These are phyloP conservation scores for Apamea crenata DNA, from an alignment of 2,888 invertebrate species.

Conservation along the genomic window DNA sequence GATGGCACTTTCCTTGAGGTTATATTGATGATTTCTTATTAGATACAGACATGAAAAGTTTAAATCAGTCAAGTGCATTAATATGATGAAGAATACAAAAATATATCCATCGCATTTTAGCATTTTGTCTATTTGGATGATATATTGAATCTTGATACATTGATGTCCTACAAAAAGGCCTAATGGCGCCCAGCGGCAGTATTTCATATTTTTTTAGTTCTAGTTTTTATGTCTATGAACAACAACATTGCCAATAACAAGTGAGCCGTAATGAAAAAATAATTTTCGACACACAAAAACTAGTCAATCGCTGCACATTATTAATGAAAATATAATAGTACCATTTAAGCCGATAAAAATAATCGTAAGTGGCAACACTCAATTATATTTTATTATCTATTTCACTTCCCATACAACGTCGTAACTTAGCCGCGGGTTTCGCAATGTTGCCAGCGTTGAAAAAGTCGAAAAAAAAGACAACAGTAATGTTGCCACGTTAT, in stretches of 20 bases:
- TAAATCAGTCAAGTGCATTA: neutral
- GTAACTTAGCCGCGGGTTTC: conserved; percentile 76
- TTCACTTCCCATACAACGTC: conserved; percentile 74
- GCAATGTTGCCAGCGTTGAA: conserved; percentile 77
- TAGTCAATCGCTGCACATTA: conserved; percentile 55
- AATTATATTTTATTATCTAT: conserved; percentile 80
- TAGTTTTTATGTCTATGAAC: conserved; percentile 9
- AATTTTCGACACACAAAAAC: conserved; percentile 47
- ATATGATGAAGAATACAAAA: neutral
- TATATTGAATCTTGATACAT: neutral
- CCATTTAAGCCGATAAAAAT: conserved; percentile 70
- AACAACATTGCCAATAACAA: conserved; percentile 9
- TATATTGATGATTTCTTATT: neutral
- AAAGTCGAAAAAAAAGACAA: conserved; percentile 75
- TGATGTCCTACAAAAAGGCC: conserved; percentile 3
- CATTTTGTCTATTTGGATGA: conserved; percentile 19
- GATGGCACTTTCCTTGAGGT: neutral
- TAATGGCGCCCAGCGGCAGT: conserved; percentile 16
- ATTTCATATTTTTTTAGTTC: neutral
- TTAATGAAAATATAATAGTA: conserved; percentile 72
- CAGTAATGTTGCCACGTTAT: conserved; percentile 78
- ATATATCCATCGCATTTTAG: neutral
- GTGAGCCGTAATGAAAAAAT: conserved; percentile 55
- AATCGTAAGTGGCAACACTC: conserved; percentile 75
- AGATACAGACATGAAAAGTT: neutral